Conservation (phyloP, 2,113 vertebrate genomes). For the Lamprologus lemairii region DNA sequence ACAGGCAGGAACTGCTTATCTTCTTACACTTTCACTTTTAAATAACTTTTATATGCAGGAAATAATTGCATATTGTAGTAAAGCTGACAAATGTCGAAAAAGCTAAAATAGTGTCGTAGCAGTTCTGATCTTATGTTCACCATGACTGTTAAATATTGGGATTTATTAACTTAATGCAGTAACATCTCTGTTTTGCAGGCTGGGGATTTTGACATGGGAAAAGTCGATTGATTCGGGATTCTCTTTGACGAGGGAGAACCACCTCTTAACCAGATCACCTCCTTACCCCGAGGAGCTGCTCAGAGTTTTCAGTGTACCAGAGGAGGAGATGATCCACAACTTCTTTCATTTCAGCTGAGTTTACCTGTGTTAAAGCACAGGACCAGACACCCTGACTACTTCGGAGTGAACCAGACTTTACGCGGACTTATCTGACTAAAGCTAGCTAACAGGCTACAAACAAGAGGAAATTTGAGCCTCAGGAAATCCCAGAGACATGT, state of each 20-base stretch:
- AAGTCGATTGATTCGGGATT: background rate
- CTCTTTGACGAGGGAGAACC: background rate
- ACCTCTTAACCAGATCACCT: background rate
- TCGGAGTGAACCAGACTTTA: background rate
- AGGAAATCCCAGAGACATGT: background rate
- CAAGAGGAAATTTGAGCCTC: background rate
- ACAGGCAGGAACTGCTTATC: background rate
- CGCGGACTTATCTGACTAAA: background rate
- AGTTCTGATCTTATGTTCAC: background rate
- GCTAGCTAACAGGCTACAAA: background rate
- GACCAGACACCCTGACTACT: background rate
- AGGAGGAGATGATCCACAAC: background rate
- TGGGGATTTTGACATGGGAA: background rate
- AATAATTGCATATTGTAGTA: background rate
- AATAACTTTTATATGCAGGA: background rate
- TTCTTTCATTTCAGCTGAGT: background rate
- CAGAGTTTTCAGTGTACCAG: background rate
- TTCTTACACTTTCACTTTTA: background rate
- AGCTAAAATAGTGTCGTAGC: background rate
- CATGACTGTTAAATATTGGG: background rate
- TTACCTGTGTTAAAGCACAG: background rate
- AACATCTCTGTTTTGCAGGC: background rate
- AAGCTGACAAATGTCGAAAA: background rate
- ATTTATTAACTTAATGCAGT: background rate
- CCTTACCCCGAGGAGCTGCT: background rate